These are phyloP conservation scores for Metellina segmentata DNA, from an alignment of 2,888 invertebrate genomes.

Conservation along the genomic window DNA sequence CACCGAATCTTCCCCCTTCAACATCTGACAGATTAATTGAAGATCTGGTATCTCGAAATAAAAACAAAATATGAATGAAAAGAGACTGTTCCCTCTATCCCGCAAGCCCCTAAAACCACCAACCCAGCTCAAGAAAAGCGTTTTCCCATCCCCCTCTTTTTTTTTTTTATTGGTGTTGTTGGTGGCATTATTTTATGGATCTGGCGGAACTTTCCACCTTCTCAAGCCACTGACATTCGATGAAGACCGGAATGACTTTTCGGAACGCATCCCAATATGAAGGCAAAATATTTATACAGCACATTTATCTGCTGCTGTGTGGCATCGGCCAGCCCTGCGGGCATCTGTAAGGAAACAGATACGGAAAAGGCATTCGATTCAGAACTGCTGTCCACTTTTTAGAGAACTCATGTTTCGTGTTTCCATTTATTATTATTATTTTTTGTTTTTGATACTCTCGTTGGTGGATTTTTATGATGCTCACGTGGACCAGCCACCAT, in stretches of 20 bases:
- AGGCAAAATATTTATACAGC: slow-evolving; percentile 62
- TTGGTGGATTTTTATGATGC: neutral
- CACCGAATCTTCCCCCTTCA: slow-evolving; percentile 45
- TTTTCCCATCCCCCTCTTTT: neutral
- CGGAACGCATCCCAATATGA: slow-evolving; percentile 17
- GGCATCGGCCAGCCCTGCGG: slow-evolving; percentile 19
- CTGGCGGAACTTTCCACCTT: slow-evolving; percentile 39
- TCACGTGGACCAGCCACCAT: slow-evolving; percentile 8
- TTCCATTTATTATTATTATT: slow-evolving; percentile 9
- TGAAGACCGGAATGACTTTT: slow-evolving; percentile 49
- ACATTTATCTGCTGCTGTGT: slow-evolving; percentile 42
- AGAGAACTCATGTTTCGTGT: slow-evolving; percentile 9
- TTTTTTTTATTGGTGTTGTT: neutral
- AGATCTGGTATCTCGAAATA: slow-evolving; percentile 36
- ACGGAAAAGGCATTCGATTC: slow-evolving; percentile 45
- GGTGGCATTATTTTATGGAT: slow-evolving; percentile 21
- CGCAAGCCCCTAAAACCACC: neutral
- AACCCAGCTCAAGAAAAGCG: neutral
- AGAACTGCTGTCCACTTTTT: slow-evolving; percentile 25
- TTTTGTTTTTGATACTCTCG: neutral
- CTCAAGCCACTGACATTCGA: slow-evolving; percentile 36
- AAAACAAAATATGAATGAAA: neutral
- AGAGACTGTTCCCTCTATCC: neutral
- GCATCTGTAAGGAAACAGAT: slow-evolving; percentile 45
- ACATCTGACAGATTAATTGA: slow-evolving; percentile 64